Percentiles rank a stretch among this genome's conserved stretches.
These are phyloP conservation scores for Nemotelus pantherinus DNA, from an alignment of 2,888 invertebrate genomes.

Conservation along the genomic window DNA sequence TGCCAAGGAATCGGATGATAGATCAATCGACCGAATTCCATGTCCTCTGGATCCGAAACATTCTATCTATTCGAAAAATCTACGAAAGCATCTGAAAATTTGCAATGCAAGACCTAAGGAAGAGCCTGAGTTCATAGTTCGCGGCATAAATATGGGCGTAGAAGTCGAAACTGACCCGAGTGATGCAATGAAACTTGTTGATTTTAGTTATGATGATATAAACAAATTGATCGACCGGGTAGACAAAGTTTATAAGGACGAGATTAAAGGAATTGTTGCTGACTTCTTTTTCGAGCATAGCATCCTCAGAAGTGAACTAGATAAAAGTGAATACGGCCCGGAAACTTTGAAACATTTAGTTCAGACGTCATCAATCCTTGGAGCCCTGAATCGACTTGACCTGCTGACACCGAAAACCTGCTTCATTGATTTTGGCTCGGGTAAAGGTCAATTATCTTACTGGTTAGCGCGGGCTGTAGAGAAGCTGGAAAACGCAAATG, in stretches of 20 bases:
- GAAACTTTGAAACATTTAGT: conserved; percentile 77
- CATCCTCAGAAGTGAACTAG: conserved; percentile 66
- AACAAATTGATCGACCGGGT: conserved; percentile 64
- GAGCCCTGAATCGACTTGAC: conserved; percentile 71
- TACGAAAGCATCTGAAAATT: conserved; percentile 75
- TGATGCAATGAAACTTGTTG: conserved; percentile 60
- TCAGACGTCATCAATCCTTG: conserved; percentile 82
- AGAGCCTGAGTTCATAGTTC: conserved; percentile 65
- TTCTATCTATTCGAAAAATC: conserved; percentile 73
- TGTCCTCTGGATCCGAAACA: conserved; percentile 81
- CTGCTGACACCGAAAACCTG: conserved; percentile 73
- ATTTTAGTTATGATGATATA: conserved; percentile 62
- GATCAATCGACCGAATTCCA: conserved; percentile 66
- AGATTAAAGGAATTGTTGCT: conserved; percentile 61
- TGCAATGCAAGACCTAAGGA: conserved; percentile 74
- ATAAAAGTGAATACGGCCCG: conserved; percentile 69
- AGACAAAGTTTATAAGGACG: conserved; percentile 61
- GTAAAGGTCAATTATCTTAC: conserved; percentile 86
- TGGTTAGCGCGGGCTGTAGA: conserved; percentile 74
- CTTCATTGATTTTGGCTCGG: conserved; percentile 89
- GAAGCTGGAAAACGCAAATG: conserved; percentile 66
- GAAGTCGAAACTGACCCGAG: conserved; percentile 43
- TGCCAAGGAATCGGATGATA: conserved; percentile 50
- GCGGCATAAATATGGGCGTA: conserved; percentile 58
- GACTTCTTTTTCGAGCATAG: conserved; percentile 64